These are phyloP conservation scores for Cygnus olor DNA, from an alignment of 2,797 vertebrate genomes.

Conservation along the genomic window DNA sequence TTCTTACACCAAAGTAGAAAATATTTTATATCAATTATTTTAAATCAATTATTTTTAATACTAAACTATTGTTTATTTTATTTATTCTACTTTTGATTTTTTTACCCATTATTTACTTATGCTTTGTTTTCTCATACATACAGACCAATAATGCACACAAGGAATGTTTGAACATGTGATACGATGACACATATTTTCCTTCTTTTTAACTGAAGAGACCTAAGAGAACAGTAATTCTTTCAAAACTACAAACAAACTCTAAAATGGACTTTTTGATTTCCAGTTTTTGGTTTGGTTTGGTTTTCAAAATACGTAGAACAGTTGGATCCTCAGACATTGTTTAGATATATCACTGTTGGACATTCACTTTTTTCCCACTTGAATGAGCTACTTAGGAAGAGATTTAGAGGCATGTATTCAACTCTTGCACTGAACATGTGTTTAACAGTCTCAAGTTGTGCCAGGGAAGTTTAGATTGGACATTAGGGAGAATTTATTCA, in stretches of 20 bases:
- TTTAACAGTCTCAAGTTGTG: neutral
- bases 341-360: neutral
- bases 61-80: neutral
- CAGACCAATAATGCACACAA: neutral
- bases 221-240: neutral
- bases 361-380: neutral
- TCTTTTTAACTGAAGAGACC: neutral
- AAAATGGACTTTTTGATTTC: neutral
- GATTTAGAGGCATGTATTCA: neutral
- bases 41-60: neutral
- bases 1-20: neutral
- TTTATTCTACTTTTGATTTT: neutral
- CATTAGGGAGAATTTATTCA: neutral
- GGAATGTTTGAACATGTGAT: neutral
- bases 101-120: neutral
- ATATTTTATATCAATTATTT: neutral
- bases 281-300: neutral
- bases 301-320: neutral
- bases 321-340: neutral
- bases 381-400: neutral
- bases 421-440: neutral
- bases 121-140: neutral
- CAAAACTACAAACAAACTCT: neutral
- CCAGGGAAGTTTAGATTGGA: neutral
- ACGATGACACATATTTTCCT: neutral